Base-by-base conservation (phyloP, 2,888 invertebrate genomes). In the Plutella xylostella region DNA sequence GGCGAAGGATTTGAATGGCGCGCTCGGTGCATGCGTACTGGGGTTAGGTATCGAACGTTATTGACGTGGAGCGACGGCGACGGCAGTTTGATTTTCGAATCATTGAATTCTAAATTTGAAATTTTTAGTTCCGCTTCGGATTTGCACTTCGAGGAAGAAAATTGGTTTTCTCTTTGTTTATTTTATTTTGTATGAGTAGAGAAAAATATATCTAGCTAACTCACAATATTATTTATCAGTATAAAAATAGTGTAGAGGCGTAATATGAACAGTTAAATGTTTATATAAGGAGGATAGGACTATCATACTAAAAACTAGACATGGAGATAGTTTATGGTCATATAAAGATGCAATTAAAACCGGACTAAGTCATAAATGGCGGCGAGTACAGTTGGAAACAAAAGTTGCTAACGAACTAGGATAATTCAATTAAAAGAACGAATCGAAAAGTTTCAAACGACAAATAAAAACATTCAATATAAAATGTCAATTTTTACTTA, bases 1-100 rank as follows among this genome's bases (percentile, higher is more conserved):
- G 68, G 63, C 60, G n/a, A 63, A 71, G 76, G 75, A 72, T 76
- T 75, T 73, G 73, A 68, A 75, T 76, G 75, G 75, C 65, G 67
- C 54, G 55, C 55, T 47, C 50, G 55, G 76, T 76, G 71, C 73
- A 76, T 77, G 78, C 76, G 77, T 78, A 75, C 68, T 75, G 50
- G 60, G 60, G 66, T 61, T 71, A 71, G 71, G 66, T 69, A 73
- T 72, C 63, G 73, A 68, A 69, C 65, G 68, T 56, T 74, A 77
- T 75, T 60, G 77, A 72, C 65, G 65, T 55, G 45, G 35, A 25
- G 50, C 49, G 46, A 43, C 34, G 45, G 45, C 55, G 56, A 48
- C 56, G 57, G 18, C 18, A 56, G 63, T 66, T 70, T 66, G 68
- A 72, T 66, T 69, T 70, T 66, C 53, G 55, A 61, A 62, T 49